Base-by-base conservation (phyloP, 2,797 vertebrate genomes). In the Lithobates sylvaticus region DNA sequence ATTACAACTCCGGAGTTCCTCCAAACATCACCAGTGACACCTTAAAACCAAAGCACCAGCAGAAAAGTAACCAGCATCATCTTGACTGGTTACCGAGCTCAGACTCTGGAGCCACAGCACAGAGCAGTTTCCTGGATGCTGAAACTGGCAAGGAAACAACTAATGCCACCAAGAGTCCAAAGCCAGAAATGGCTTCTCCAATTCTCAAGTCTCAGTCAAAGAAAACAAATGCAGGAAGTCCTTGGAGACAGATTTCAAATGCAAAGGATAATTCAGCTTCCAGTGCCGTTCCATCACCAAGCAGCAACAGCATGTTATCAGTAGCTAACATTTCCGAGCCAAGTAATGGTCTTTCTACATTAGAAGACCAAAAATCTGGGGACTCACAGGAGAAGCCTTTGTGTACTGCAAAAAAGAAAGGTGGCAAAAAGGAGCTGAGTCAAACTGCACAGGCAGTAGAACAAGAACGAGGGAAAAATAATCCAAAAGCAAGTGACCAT, bases 31-130 rank as follows among this genome's bases (percentile, higher is more conserved):
- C 96, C 93, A 88, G 95, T 94, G 97, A 98, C 92, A 95, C 95
- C 93, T 94, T 97, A 94, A 97, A 95, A 92, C 96, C 96, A 94
- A 98, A 98, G 94, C 96, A 98, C 94, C 97, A 97, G 96, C 96
- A 95, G 90, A 98, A 97, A 95, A 94, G 93, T 93, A 95, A 91
- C 94, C 96, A 96, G 95, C 95, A 95, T 92, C 96, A 94, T 89
- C 87, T 95, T 73, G 96, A 97, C 91, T 98, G 98, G 98, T 95
- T 96, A 89, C 89, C 91, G 0, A 95, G 92, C 88, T 92, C 96
- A 0, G 92, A 95, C n/a, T 92, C 93, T 75, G 94, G 94, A 81
- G 91, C 95, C 1, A 3, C 91, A 84, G 93, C 95, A 88, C 96
- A 95, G 58, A 95, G 94, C 89, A 96, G 95, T 88, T 94, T 83